Percentiles rank a stretch among this genome's conserved stretches.
Evolutionary conservation across 1,140 invertebrate genomes (phyloP).

Genomic region (Branchinecta lindahli): DNA sequence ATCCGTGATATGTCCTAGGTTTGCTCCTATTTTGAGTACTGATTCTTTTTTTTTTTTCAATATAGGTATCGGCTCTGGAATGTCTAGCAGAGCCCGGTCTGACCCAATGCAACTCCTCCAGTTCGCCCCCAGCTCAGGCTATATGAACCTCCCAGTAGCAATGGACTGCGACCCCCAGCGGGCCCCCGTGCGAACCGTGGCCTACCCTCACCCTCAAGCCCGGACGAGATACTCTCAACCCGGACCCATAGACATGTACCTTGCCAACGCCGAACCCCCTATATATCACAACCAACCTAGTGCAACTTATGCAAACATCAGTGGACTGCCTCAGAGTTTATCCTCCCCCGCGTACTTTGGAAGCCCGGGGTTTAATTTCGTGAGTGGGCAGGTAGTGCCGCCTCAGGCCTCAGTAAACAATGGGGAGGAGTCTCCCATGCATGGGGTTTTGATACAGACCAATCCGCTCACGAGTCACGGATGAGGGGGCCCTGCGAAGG

Average conservation of each 20-base stretch:
- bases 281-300: background rate
- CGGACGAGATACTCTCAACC: background rate
- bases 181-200: background rate
- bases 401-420: background rate
- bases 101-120: background rate
- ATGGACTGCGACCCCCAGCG: background rate
- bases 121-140: background rate
- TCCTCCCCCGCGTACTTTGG: slow-evolving; percentile 1
- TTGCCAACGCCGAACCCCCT: background rate
- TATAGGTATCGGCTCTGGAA: background rate
- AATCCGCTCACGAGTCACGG: background rate
- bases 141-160: background rate
- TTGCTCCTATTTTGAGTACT: too few relatives aligned
- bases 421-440: background rate
- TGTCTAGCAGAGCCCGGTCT: background rate
- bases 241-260: background rate
- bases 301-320: background rate
- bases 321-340: background rate
- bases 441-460: slow-evolving; percentile 1
- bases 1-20: too few relatives aligned
- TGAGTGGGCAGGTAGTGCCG: background rate
- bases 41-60: background rate
- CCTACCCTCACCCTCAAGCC: background rate
- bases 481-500: background rate
- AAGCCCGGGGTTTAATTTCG: background rate